Conservation (phyloP, 2,888 invertebrate species). For the Synergus umbraculus region DNA sequence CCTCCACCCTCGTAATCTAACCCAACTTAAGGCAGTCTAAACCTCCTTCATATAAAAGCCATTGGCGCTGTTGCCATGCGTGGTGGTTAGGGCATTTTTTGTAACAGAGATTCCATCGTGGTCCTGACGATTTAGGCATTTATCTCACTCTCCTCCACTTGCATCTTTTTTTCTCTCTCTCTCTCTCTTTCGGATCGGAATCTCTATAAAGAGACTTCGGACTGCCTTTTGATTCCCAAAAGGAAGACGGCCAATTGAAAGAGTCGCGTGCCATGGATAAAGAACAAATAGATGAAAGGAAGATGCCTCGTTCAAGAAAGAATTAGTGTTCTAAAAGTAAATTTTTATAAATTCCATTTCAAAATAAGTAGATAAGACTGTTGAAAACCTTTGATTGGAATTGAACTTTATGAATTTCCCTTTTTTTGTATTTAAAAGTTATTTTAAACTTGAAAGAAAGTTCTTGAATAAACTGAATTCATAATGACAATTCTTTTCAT, state of each 20-base stretch:
- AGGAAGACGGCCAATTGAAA: constrained; percentile 36
- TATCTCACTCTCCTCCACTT: constrained; percentile 50
- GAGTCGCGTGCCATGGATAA: constrained; percentile 27
- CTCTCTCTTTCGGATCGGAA: constrained; percentile 42
- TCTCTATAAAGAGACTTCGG: constrained; percentile 20
- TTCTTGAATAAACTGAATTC: not conserved
- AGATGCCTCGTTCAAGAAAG: constrained; percentile 17
- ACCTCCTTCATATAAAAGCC: constrained; percentile 61
- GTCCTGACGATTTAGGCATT: constrained; percentile 39
- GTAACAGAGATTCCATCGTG: constrained; percentile 32
- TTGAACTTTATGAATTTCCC: too few relatives aligned
- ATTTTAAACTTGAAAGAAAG: not conserved
- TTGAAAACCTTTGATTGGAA: too few relatives aligned
- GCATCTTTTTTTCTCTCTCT: constrained; percentile 46
- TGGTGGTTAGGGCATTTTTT: constrained; percentile 55
- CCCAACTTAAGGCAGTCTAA: constrained; percentile 63
- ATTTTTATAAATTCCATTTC: not conserved
- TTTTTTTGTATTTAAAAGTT: too few relatives aligned
- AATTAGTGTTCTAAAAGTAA: constrained; percentile 16
- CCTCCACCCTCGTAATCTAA: constrained; percentile 71
- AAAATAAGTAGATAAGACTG: too few relatives aligned
- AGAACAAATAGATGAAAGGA: constrained; percentile 14
- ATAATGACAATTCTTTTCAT: not conserved
- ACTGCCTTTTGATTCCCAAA: constrained; percentile 50
- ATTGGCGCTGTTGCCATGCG: constrained; percentile 68